Evolutionary conservation across 2,113 vertebrate species (phyloP), one percentile per base, ranked within the genome.

Genomic region (Chaetodon trifascialis): DNA sequence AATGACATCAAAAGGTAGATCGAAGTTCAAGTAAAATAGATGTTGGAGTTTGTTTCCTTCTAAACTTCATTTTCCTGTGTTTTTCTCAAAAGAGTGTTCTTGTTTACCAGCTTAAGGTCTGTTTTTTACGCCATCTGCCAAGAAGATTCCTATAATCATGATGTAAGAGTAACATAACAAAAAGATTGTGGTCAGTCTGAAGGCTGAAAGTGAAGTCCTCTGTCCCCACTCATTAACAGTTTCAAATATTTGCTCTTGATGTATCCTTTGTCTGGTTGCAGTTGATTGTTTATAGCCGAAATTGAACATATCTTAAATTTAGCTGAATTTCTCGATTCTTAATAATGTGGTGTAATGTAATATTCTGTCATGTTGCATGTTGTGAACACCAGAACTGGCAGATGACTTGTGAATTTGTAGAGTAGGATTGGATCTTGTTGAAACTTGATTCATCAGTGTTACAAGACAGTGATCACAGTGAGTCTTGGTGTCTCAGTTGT

Each of bases 401-500:
- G 5, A 5, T 42, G 17, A 34, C 19, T 36, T 25, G 38, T 34
- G 17, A 5, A 16, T n/a, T 59, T 55, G 52, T 17, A 21, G 36
- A 49, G 10, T n/a, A 34, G 34, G 16, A 60, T 54, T 52, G 10
- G 44, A 54, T 21, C 42, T 44, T 42, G 1, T 67, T 36, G 19
- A 68, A 73, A 46, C 11, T 30, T 30, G 19, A 58, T 1, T 54
- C 38, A 11, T 62, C 44, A 15, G 1, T 52, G 12, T 51, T 44
- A 3, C 9, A 47, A 49, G 5, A 36, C 23, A 10, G 47, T 14
- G 2, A 30, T 56, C 65, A 16, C 51, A 68, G 46, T 40, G 72
- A 69, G 70, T 40, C 56, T 76, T 47, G 6, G 65, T 12, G 12
- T 85, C 75, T 88, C 65, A 51, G 66, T 40, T 79, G 25, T 83